Conservation (phyloP, 2,888 invertebrate genomes). For the Ophion ventricosus region DNA sequence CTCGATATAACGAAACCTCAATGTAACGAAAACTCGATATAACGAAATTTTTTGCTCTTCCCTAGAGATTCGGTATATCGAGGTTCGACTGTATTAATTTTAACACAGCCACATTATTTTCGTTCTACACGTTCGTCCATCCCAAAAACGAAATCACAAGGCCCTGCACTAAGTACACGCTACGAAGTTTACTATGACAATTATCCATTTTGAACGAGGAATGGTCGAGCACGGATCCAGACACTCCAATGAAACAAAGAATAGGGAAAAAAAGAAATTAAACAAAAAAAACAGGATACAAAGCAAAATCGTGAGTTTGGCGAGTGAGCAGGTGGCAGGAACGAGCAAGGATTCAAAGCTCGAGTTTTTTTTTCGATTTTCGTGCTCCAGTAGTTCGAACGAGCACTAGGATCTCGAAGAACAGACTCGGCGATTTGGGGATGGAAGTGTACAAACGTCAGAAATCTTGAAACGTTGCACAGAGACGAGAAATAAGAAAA, state of each 20-base stretch:
- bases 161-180: background rate
- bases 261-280: background rate
- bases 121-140: conserved; percentile 30
- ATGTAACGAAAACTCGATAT: too few species aligned
- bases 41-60: too few species aligned
- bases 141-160: conserved; percentile 1
- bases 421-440: background rate
- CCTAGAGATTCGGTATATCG: too few species aligned
- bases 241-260: background rate
- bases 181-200: background rate
- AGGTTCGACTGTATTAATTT: too few species aligned
- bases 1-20: too few species aligned
- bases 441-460: background rate
- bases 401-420: conserved; percentile 2
- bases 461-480: background rate
- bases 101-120: too few species aligned
- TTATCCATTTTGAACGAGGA: background rate
- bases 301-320: background rate
- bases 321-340: conserved; percentile 34
- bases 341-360: conserved; percentile 10
- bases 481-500: conserved; percentile 3
- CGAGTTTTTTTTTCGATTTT: background rate
- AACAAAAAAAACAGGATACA: background rate
- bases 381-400: background rate
- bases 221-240: background rate